A percentile compares a stretch with the other conserved stretches of the same genome.
Conservation (phyloP, 2,888 invertebrate species). For the Branchinecta sandiegonensis region DNA sequence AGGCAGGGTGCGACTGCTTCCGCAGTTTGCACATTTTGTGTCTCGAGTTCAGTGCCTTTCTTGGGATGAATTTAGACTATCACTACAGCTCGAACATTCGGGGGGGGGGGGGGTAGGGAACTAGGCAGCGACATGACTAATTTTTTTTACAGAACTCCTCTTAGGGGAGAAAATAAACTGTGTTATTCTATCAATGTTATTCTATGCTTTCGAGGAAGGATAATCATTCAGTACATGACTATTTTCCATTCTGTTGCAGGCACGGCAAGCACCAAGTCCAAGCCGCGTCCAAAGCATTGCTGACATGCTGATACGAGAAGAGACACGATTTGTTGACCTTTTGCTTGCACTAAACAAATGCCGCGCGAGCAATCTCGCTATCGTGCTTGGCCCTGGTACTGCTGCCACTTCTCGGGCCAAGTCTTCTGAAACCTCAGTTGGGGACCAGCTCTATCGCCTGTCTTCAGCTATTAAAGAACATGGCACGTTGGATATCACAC, state of each 20-base stretch:
- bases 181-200: too few species aligned
- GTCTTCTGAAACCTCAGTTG: background rate
- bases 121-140: too few species aligned
- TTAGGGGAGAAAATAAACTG: too few species aligned
- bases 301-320: slow-evolving; percentile 46
- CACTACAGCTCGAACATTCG: too few species aligned
- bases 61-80: too few species aligned
- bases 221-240: too few species aligned
- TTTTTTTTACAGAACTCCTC: too few species aligned
- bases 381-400: slow-evolving; percentile 43
- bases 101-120: too few species aligned
- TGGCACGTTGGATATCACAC: slow-evolving; percentile 10
- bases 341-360: slow-evolving; percentile 65
- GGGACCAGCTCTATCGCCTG: background rate
- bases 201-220: too few species aligned
- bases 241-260: background rate
- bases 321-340: slow-evolving; percentile 65
- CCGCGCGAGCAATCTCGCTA: slow-evolving; percentile 51
- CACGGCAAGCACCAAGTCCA: background rate
- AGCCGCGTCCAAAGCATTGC: background rate
- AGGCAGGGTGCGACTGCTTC: too few species aligned
- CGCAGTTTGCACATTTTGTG: too few species aligned
- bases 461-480: background rate
- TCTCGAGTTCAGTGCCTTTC: too few species aligned
- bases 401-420: slow-evolving; percentile 24